Base-by-base conservation (phyloP, 2,888 invertebrate genomes). In the Odontomyia ornata region DNA sequence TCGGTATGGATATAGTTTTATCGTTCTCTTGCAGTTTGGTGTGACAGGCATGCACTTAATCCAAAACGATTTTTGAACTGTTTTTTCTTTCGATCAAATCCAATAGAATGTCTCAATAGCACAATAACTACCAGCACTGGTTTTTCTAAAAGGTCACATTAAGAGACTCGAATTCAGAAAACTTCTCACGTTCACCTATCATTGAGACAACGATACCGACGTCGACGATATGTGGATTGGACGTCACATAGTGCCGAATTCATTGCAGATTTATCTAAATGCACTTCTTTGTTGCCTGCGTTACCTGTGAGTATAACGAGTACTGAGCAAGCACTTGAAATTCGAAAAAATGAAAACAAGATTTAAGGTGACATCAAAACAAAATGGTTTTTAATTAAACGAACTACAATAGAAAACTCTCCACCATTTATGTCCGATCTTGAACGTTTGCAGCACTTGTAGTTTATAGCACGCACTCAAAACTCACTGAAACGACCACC, bases 321-420 rank as follows among this genome's bases (percentile, higher is more conserved):
- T 18, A 23, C 36, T 5, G 5, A 25, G 18, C 25, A 18, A 60
- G 60, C 60, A 60, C 60, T 60, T 25, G 21, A 25, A 60, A 25
- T 60, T 60, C 25, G 60, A 25, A 25, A 52, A 60, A 60, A 23
- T 60, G 25, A 60, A 60, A 60, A 60, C 60, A 21, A 60, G 60
- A 25, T 25, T 60, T 25, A 7, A 25, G 23, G 60, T 25, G 60
- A 13, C 25, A 60, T 23, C 15, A 25, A 23, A 25, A 5, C 25
- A 52, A 52, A 52, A 15, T 52, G 52, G 52, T 52, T 52, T 52
- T 52, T 9, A 52, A 52, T 52, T 52, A 52, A 52, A 52, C 52
- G 5, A 52, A 15, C 13, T 52, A 9, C 7, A 52, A 52, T 2
- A n/a, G 52, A 52, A 52, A 52, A 52, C 15, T 4, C 18, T 52